Conservation (phyloP, 2,113 vertebrate genomes). For the Piprites chloris region DNA sequence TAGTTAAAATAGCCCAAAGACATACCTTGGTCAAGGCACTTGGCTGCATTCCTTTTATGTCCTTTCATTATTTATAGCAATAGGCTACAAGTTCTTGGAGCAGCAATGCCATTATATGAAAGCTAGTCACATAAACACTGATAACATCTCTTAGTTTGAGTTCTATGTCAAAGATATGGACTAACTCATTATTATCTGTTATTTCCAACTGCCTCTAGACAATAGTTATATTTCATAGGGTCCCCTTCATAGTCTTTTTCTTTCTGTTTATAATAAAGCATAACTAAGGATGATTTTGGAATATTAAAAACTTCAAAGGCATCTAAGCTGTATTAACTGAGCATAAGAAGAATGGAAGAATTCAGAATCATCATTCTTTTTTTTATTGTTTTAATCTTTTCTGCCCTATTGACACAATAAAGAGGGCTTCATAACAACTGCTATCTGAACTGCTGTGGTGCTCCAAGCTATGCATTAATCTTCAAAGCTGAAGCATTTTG, state of each 20-base stretch:
- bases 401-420: background rate
- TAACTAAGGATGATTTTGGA: background rate
- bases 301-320: background rate
- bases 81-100: background rate
- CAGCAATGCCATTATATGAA: background rate
- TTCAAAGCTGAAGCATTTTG: background rate
- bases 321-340: background rate
- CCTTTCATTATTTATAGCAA: background rate
- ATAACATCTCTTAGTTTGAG: background rate
- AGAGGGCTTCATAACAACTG: background rate
- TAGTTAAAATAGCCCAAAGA: background rate
- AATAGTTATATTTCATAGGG: background rate
- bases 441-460: background rate
- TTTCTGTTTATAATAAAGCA: background rate
- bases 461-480: conserved; percentile 1
- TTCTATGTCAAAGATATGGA: background rate
- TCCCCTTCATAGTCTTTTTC: background rate
- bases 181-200: background rate
- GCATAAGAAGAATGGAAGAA: background rate
- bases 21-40: background rate
- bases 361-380: background rate
- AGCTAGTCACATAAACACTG: background rate
- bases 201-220: background rate
- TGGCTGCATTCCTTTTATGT: background rate
- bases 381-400: conserved; percentile 18